phyloP scores from a whole-genome alignment of 2,113 vertebrate species.

The Etheostoma cragini region DNA sequence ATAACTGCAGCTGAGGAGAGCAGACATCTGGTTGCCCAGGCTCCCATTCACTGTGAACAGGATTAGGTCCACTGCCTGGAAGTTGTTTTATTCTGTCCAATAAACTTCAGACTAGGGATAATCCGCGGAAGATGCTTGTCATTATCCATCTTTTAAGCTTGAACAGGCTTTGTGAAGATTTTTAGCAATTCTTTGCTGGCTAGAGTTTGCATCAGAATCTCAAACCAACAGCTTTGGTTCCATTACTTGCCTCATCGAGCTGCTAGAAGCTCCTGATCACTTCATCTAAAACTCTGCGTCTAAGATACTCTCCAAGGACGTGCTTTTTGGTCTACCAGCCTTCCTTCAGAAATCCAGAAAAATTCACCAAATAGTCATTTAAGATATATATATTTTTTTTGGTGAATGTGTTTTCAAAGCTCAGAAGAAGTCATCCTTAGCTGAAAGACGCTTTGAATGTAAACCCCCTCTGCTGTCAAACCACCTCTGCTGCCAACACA shows the following conservation, averaged over 20 bases:
- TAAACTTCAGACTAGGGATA: conserved; percentile 45
- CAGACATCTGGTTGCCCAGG: conserved; percentile 67
- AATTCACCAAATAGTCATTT: conserved; percentile 17
- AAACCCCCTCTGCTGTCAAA: conserved; percentile 21
- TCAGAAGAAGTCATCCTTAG: background rate
- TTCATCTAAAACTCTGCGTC: conserved; percentile 22
- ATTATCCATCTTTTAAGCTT: conserved; percentile 54
- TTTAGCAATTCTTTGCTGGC: conserved; percentile 21
- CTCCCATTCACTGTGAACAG: conserved; percentile 49
- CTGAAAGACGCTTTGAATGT: conserved; percentile 19
- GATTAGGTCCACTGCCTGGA: conserved; percentile 58
- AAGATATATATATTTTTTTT: conserved; percentile 6
- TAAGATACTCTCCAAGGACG: conserved; percentile 16
- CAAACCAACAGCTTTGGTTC: conserved; percentile 31
- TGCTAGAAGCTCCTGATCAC: conserved; percentile 9
- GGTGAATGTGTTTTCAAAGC: background rate
- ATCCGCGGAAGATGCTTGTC: conserved; percentile 13
- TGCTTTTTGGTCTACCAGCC: conserved; percentile 15
- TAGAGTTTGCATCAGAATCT: conserved; percentile 9
- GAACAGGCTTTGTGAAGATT: conserved; percentile 29
- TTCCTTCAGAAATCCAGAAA: background rate
- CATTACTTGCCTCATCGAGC: conserved; percentile 16
- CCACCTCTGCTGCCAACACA: background rate
- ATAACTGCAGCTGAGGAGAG: conserved; percentile 57
- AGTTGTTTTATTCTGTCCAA: conserved; percentile 37